Conservation (phyloP, 2,888 invertebrate species). For the Sinhomidia bicolor region DNA sequence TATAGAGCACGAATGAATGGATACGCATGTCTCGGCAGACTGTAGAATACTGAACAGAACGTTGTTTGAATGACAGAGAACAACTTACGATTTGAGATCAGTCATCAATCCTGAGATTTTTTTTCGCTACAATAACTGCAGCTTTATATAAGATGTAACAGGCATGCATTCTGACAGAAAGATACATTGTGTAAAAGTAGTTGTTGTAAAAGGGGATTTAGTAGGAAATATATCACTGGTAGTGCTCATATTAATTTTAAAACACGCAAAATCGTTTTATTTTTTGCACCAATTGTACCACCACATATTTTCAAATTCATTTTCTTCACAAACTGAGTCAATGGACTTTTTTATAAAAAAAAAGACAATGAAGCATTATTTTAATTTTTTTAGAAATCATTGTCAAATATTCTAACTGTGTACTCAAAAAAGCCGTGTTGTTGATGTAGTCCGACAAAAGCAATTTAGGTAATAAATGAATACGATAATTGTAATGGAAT, state of each 20-base stretch:
- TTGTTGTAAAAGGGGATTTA: background rate
- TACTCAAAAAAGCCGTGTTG: too few relatives aligned
- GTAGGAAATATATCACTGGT: background rate
- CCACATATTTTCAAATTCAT: too few relatives aligned
- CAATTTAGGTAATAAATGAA: too few relatives aligned
- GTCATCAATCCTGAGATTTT: slow-evolving; percentile 23
- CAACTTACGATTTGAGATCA: slow-evolving; percentile 42
- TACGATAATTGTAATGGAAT: too few relatives aligned
- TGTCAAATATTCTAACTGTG: too few relatives aligned
- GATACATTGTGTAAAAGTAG: background rate
- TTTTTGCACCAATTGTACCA: too few relatives aligned
- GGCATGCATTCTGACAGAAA: background rate
- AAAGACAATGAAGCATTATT: too few relatives aligned
- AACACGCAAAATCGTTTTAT: background rate
- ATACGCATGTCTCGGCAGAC: slow-evolving; percentile 3
- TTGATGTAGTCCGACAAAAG: too few relatives aligned
- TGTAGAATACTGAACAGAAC: background rate
- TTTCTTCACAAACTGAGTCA: too few relatives aligned
- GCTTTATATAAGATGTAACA: background rate
- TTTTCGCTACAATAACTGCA: background rate
- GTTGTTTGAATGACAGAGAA: background rate
- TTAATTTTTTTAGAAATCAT: too few relatives aligned
- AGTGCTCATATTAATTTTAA: background rate
- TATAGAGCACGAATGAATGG: slow-evolving; percentile 5
- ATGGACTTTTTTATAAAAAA: too few relatives aligned